Evolutionary conservation across 2,888 invertebrate genomes (phyloP), one percentile per base, ranked within the genome.

Genomic region (Meghimatium bilineatum): DNA sequence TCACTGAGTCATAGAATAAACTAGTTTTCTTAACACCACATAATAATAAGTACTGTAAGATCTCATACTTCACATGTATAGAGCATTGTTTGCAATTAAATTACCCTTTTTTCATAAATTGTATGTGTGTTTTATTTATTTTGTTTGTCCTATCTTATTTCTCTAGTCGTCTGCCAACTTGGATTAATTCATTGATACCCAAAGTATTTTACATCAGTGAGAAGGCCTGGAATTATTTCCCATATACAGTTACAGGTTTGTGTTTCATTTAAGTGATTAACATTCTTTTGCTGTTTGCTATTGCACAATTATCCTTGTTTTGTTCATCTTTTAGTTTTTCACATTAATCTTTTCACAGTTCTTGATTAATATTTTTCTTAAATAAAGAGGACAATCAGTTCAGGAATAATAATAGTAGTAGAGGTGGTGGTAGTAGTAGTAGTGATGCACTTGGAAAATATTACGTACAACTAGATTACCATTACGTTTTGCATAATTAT

Each of bases 211-310:
- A 98, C 94, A 96, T 98, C 32, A 97, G 96, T 84, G 98, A 98
- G 94, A 97, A 97, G 93, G 97, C 97, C 26, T 98, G 97, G 97
- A 98, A 98, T 94, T 98, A 96, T 94, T 98, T 97, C 94, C 98
- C 98, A 23, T 97, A 95, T 90, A 97, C 97, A 34, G 95, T 96
- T 80, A 97, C 97, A 96, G 95, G 94, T 92, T 78, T 67, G 66
- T 78, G 26, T 49, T 80, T 29, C n/a, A 49, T 75, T 49, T 20
- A 32, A 8, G 32, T 6, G 32, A 74, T 52, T 52, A 5, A 52
- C 12, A 12, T 44, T 49, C 14, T n/a, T 74, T 52, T 74, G 0
- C 17, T 32, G 29, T 32, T 49, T 49, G 32, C 17, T 12, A 1
- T 32, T 66, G 5, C 3, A 66, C 66, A 66, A 32, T 66, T 66